Conservation (phyloP, 2,113 vertebrate species). For the Zosterops pallidus region DNA sequence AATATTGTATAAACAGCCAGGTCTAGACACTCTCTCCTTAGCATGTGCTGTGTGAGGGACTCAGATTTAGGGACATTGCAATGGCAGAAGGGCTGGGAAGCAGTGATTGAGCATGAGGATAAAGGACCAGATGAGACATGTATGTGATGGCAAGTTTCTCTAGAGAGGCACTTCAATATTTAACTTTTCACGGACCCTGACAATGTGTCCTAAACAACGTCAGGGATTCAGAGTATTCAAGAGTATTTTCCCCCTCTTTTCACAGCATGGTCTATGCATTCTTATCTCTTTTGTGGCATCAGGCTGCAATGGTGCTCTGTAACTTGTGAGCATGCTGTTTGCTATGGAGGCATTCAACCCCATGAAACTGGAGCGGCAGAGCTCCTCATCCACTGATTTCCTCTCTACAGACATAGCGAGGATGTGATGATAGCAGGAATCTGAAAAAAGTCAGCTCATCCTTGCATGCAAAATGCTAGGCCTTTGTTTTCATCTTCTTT, state of each 20-base stretch:
- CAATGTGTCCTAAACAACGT: not conserved
- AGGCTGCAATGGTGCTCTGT: not conserved
- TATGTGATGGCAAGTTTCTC: not conserved
- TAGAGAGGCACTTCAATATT: not conserved
- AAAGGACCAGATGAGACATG: not conserved
- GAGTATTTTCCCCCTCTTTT: not conserved
- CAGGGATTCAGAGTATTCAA: not conserved
- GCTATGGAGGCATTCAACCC: not conserved
- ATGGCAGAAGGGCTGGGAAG: not conserved
- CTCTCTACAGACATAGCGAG: not conserved
- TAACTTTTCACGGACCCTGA: not conserved
- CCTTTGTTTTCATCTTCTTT: not conserved
- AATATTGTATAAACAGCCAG: not conserved
- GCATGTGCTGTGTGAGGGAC: not conserved
- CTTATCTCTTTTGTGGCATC: not conserved
- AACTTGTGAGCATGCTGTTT: not conserved
- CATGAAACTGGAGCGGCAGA: not conserved
- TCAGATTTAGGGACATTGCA: not conserved
- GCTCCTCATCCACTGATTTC: not conserved
- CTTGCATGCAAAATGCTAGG: not conserved
- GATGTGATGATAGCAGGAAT: not conserved
- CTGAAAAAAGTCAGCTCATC: not conserved
- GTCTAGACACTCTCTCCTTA: not conserved
- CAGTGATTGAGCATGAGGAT: not conserved
- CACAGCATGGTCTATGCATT: not conserved